Evolutionary conservation across 2,888 invertebrate genomes (phyloP), one percentile per base, ranked within the genome.

Genomic region (Caenorhabditis sp.): DNA sequence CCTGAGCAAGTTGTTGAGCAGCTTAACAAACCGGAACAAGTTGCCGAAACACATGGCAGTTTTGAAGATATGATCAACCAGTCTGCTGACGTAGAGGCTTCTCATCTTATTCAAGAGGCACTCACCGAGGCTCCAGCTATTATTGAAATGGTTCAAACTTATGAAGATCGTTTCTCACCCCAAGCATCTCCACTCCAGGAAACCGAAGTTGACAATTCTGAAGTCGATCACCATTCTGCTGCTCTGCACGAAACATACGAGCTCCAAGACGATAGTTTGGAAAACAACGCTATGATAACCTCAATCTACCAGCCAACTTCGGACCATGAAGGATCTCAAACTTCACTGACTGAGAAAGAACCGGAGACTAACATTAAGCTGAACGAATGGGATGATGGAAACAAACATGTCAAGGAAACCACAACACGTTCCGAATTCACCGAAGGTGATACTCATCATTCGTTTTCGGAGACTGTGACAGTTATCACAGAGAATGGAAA

Each of bases 231-330:
- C 6, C 9, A 3, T 18, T 26, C 51, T 20, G 28, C 67, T 24
- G 20, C 67, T 24, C n/a, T 35, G 28, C 26, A 68, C 15, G 8
- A 51, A 44, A 55, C 37, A 8, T 60, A 61, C n/a, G 68, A 61
- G 44, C 32, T 68, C 20, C 55, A 47, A 1, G 64, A 61, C 35
- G 50, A 51, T 65, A 35, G 20, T 22, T n/a, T 5, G 18, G n/a
- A 55, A 22, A 9, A 1, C 20, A 60, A 72, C 32, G 56, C 47
- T 1, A 72, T 80, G 80, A 68, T 47, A 47, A 68, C 72, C n/a
- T 81, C 81, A 0, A 67, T 70, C 22, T 65, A 70, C 44, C 70
- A 70, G 40, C 67, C 65, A 4, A 20, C 53, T 20, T 58, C 70
- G 9, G 68, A 79, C 2, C 24, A 55, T 15, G 64, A 64, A 11